phyloP scores from a whole-genome alignment of 2,113 vertebrate genomes.

The Marmota monax region DNA sequence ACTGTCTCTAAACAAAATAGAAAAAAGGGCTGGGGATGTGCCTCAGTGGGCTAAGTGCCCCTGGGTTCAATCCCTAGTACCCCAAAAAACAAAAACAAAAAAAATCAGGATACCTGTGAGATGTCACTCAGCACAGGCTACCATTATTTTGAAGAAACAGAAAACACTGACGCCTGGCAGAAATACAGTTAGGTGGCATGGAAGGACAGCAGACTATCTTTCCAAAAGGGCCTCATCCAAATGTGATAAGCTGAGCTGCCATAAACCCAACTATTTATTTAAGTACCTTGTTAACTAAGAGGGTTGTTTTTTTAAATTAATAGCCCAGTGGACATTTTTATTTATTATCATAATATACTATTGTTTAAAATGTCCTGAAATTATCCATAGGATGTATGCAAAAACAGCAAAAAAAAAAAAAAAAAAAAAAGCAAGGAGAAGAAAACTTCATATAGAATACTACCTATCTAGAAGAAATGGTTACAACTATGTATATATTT shows the following conservation, averaged over 20 bases:
- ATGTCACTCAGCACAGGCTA: background rate
- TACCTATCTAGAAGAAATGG: background rate
- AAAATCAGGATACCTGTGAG: background rate
- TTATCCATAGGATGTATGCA: background rate
- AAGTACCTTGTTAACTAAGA: background rate
- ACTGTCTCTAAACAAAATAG: too few relatives aligned
- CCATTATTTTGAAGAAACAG: background rate
- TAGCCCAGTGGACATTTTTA: background rate
- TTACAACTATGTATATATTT: background rate
- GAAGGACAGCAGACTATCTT: background rate
- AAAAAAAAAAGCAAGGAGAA: background rate
- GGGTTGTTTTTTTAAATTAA: background rate
- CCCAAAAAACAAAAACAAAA: too few relatives aligned
- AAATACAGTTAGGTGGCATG: background rate
- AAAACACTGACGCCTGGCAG: background rate
- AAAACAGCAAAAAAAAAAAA: background rate
- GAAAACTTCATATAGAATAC: background rate
- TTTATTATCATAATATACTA: background rate
- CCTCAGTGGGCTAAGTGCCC: too few relatives aligned
- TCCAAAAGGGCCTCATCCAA: background rate
- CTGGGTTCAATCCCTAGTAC: too few relatives aligned
- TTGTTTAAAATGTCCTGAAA: slow-evolving; percentile 20
- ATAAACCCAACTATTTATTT: background rate
- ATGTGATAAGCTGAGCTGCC: background rate
- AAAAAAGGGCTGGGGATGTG: too few relatives aligned